Base-by-base conservation (phyloP, 2,113 vertebrate genomes). In the Erythrocercus mccallii region DNA sequence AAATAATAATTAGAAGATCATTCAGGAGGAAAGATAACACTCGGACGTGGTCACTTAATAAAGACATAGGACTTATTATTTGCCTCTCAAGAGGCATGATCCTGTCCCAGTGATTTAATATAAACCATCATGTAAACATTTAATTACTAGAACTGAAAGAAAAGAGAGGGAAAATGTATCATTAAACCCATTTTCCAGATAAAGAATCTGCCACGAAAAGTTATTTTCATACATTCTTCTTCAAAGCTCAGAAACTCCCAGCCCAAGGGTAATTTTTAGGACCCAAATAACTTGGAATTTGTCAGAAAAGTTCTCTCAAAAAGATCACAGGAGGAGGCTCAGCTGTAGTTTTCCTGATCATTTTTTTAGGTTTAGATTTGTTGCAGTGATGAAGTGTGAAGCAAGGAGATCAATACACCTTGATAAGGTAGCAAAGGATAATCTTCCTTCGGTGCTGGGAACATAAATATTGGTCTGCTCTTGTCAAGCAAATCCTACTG, bases 1-100 rank as follows among this genome's bases (percentile, higher is more conserved):
- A 86, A 82, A n/a, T 62, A 86, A 73, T 66, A 86, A 95, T 90
- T 96, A 88, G 64, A 53, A 68, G 60, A 86, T 47, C 24, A 40
- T 86, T 81, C 35, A 60, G 60, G 37, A 82, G 35, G 54, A 71
- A 90, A 81, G 68, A 77, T 66, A 94, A 90, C 64, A 64, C 33
- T 66, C 47, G 90, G 79, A 90, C 64, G 53, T 37, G 64, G 71
- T 83, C 88, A 88, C n/a, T 77, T 81, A 53, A 40, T 91, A 90
- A 95, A 87, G 54, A 73, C 17, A 18, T 92, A 44, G 58, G 33
- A 37, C 19, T 86, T 91, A 54, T 70, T 80, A 91, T 83, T 93
- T 90, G 15, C 31, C n/a, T 91, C 44, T 83, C 56, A 60, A 73
- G 76, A 70, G 56, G 24, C 38, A 53, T 92, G 51, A 71, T 82